Base-by-base conservation (phyloP, 1,140 invertebrate genomes). In the Anagrus nilaparvatae region DNA sequence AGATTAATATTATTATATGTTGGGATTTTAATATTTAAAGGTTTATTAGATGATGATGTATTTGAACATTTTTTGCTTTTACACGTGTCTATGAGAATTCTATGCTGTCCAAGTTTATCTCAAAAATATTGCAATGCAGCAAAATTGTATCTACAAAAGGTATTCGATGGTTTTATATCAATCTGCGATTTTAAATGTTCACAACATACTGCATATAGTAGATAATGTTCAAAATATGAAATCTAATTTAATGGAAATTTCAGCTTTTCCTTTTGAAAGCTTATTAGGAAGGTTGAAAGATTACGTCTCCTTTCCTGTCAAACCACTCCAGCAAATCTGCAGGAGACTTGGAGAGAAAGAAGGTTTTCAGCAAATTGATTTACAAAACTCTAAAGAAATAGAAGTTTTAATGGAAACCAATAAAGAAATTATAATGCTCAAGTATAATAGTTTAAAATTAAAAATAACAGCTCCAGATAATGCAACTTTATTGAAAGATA, bases 191-290 rank as follows among this genome's bases (percentile, higher is more conserved):
- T 10, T 47, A 3, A 50, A 50, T 40, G 14, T 23, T 14, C 49
- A 47, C 7, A 44, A 42, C 37, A 16, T 50, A 10, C 40, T 50
- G 35, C 49, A 50, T 33, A n/a, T 50, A 3, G 40, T 44, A n/a
- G 40, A 48, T 36, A 46, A 51, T 34, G 40, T 28, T 1, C 31
- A 29, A 9, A 48, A 38, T 33, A 46, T 51, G 37, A 40, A 48
- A 18, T 46, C 40, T 37, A 24, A 29, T 31, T 36, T 51, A 21
- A 44, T 9, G 19, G 5, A 30, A 10, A 25, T 48, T 6, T 41
- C 49, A 8, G 44, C 41, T 2, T 51, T 51, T 44, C 47, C 44
- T 3, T 51, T 51, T 35, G 49, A 51, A 25, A 51, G 21, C 37
- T 33, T 43, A 19, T 27, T 51, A 3, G 46, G 43, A 3, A 25